phyloP scores from a whole-genome alignment of 2,888 invertebrate species.

The Geophilus truncorum region DNA sequence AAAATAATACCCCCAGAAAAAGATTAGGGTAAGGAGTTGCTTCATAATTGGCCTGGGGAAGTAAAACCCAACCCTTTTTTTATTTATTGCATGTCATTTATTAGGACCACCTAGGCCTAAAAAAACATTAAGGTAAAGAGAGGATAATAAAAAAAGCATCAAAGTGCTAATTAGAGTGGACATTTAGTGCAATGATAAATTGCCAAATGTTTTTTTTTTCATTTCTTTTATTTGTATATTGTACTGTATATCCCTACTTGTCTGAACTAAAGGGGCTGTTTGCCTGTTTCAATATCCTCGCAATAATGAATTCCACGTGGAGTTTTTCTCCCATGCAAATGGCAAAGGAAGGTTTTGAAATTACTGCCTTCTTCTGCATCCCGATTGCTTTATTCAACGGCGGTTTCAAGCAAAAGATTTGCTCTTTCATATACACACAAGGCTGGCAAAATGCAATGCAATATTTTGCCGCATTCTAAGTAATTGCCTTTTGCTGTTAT shows the following conservation, averaged over 20 bases:
- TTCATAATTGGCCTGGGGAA: neutral
- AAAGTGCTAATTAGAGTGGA: neutral
- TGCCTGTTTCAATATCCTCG: constrained; percentile 5
- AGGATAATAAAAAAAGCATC: neutral
- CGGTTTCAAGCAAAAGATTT: constrained; percentile 13
- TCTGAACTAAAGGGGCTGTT: neutral
- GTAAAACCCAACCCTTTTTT: neutral
- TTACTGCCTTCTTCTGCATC: constrained; percentile 24
- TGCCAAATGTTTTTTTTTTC: neutral
- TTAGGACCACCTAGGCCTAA: neutral
- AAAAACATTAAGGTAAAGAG: neutral
- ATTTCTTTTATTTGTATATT: no score
- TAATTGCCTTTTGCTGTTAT: constrained; percentile 27
- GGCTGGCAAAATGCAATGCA: constrained; percentile 27
- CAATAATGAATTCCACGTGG: constrained; percentile 18
- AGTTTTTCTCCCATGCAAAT: constrained; percentile 1
- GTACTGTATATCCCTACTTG: neutral
- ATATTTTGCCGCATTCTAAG: constrained; percentile 27
- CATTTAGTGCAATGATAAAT: neutral
- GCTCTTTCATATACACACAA: constrained; percentile 25
- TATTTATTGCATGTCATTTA: neutral
- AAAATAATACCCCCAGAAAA: neutral
- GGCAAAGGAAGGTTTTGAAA: constrained; percentile 21
- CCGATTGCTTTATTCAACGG: constrained; percentile 14
- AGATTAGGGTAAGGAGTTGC: constrained; percentile 6